Evolutionary conservation across 2,888 invertebrate genomes (phyloP).

Genomic region (Macropis europaea): DNA sequence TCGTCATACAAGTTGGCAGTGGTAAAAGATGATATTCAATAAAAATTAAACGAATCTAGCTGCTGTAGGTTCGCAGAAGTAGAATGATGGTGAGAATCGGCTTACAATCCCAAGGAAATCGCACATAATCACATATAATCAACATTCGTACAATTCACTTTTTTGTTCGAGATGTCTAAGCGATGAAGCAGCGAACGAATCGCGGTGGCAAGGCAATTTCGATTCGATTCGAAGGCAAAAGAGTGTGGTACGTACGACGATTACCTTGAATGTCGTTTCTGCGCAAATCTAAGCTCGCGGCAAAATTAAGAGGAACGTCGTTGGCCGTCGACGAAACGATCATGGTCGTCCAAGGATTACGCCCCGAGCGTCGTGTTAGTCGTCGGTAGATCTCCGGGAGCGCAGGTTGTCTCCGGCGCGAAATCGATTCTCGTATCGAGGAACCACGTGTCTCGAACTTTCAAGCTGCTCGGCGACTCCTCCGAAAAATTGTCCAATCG

Average conservation of each 20-base stretch:
- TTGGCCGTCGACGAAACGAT: conserved; percentile 3
- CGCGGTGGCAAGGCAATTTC: too few relatives aligned
- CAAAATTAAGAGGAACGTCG: conserved; percentile 11
- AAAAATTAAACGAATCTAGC: too few relatives aligned
- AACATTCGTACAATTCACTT: too few relatives aligned
- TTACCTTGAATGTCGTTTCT: not conserved
- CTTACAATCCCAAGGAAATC: too few relatives aligned
- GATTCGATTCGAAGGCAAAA: too few relatives aligned
- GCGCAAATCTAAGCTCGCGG: not conserved
- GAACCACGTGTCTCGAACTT: not conserved
- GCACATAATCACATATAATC: too few relatives aligned
- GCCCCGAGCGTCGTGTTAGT: conserved; percentile 29
- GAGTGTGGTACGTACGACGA: not conserved
- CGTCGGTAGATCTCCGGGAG: conserved; percentile 22
- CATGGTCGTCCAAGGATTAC: conserved; percentile 33
- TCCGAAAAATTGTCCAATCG: not conserved
- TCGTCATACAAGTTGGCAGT: too few relatives aligned
- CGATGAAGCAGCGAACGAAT: too few relatives aligned
- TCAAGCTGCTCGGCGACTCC: not conserved
- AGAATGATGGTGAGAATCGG: too few relatives aligned
- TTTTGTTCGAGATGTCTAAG: too few relatives aligned
- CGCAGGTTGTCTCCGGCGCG: conserved; percentile 7
- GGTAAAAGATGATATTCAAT: too few relatives aligned
- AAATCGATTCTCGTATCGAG: conserved; percentile 6
- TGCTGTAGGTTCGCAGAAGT: too few relatives aligned